These are phyloP conservation scores for Steatornis caripensis DNA, from an alignment of 2,113 vertebrate genomes.

Conservation along the genomic window DNA sequence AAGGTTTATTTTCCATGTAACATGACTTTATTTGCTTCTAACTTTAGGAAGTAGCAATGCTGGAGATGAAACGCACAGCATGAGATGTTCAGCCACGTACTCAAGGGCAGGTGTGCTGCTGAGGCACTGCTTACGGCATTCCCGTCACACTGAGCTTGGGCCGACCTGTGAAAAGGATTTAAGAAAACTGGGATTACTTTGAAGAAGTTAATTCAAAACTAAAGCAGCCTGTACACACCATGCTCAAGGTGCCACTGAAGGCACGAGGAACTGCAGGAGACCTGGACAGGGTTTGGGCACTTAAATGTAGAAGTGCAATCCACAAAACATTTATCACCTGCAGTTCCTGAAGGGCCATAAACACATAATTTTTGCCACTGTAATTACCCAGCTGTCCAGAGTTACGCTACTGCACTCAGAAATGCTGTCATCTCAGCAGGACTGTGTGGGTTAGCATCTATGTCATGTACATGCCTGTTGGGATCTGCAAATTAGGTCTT, in stretches of 20 bases:
- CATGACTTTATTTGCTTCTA: not conserved
- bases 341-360: constrained; percentile 32
- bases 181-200: not conserved
- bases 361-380: constrained; percentile 10
- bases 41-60: not conserved
- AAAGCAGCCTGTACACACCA: not conserved
- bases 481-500: constrained; percentile 57
- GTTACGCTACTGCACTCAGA: constrained; percentile 8
- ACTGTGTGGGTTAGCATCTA: not conserved
- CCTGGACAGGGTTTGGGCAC: not conserved
- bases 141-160: not conserved
- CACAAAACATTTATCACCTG: constrained; percentile 50
- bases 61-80: not conserved
- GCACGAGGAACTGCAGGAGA: not conserved
- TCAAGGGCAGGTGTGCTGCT: not conserved
- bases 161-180: not conserved
- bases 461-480: constrained; percentile 2
- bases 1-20: constrained; percentile 8
- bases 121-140: not conserved
- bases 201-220: not conserved
- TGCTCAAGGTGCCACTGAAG: not conserved
- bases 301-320: not conserved
- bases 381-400: constrained; percentile 54
- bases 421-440: constrained; percentile 50
- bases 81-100: not conserved